Percentiles rank a stretch among this genome's conserved stretches.
phyloP scores from a whole-genome alignment of 2,113 vertebrate species.

The Pristiophorus japonicus region DNA sequence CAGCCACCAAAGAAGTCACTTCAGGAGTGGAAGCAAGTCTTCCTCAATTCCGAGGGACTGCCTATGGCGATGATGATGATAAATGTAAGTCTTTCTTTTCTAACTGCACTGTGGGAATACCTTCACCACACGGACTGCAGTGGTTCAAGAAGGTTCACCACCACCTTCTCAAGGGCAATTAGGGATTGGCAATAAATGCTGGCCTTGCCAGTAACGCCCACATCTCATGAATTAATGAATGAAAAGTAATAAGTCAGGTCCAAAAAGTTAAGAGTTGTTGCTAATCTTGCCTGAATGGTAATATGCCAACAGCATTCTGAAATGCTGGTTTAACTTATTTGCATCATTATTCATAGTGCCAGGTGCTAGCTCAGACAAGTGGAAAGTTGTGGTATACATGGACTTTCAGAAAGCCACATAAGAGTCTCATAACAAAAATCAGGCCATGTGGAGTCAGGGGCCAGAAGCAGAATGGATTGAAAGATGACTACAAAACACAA shows the following conservation, averaged over 20 bases:
- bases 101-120: no score
- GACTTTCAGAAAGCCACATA: not conserved
- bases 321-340: not conserved
- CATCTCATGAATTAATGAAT: no score
- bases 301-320: not conserved
- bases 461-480: not conserved
- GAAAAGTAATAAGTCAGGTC: not conserved
- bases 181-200: no score
- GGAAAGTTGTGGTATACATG: not conserved
- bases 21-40: no score
- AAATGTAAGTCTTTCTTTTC: no score
- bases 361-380: not conserved
- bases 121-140: no score
- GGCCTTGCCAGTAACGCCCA: no score
- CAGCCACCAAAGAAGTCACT: no score
- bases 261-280: not conserved
- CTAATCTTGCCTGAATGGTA: not conserved
- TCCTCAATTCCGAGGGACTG: no score
- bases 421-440: not conserved
- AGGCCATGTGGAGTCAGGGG: not conserved
- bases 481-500: not conserved
- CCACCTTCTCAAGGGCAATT: no score
- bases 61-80: no score
- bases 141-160: no score
- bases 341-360: not conserved